A percentile compares a stretch with the other conserved stretches of the same genome.
Evolutionary conservation across 2,888 invertebrate species (phyloP).

Genomic region (Horisme vitalbata): DNA sequence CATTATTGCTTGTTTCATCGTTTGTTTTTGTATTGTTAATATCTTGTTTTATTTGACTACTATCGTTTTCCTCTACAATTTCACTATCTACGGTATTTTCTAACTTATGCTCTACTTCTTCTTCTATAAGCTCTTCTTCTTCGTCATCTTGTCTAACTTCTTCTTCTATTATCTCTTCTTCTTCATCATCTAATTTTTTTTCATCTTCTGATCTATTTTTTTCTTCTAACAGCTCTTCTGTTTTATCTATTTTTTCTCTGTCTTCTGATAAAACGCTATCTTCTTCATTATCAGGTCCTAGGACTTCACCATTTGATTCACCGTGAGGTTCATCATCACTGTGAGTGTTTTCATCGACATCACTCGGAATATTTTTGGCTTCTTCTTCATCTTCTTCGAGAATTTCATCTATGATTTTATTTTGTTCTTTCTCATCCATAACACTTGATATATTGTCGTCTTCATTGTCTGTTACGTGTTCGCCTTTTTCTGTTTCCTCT

Average conservation of each 20-base stretch:
- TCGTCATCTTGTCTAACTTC: too few relatives aligned
- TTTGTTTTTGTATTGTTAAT: constrained; percentile 1
- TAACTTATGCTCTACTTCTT: too few relatives aligned
- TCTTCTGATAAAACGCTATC: constrained; percentile 16
- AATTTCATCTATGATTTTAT: constrained; percentile 17
- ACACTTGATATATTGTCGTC: constrained; percentile 20
- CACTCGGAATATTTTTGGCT: constrained; percentile 20
- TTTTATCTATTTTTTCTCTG: not conserved
- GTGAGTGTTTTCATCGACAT: constrained; percentile 25
- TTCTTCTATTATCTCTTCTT: too few relatives aligned
- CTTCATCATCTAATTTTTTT: constrained; percentile 3
- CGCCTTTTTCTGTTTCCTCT: constrained; percentile 24
- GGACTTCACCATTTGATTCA: constrained; percentile 38
- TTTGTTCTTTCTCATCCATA: constrained; percentile 25
- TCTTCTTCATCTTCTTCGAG: constrained; percentile 23
- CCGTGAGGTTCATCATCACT: constrained; percentile 28
- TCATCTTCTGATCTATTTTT: not conserved
- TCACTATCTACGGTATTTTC: too few relatives aligned
- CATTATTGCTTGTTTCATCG: constrained; percentile 4
- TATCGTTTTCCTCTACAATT: constrained; percentile 2
- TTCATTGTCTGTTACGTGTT: constrained; percentile 17
- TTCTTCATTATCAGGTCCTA: constrained; percentile 34
- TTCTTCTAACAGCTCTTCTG: not conserved
- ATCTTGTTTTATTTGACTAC: constrained; percentile 1
- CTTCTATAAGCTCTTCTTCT: too few relatives aligned